These are phyloP conservation scores for Brachionus calyciflorus DNA, from an alignment of 1,140 invertebrate species.

Conservation along the genomic window DNA sequence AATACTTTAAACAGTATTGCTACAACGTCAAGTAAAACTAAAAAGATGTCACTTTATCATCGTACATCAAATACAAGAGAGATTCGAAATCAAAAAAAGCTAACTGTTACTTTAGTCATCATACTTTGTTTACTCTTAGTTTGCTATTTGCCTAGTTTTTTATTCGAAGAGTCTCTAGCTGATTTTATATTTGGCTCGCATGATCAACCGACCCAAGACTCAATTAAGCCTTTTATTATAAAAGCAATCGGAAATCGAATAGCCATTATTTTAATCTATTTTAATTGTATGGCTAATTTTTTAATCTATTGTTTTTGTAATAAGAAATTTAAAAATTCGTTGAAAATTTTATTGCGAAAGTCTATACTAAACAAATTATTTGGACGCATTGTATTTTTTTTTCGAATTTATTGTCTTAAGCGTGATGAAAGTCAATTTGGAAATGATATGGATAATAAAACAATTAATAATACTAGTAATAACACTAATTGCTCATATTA, in stretches of 20 bases:
- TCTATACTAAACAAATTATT: conserved; percentile 9
- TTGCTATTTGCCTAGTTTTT: conserved; percentile 44
- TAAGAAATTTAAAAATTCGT: conserved; percentile 44
- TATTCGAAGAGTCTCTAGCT: conserved; percentile 31
- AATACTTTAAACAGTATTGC: background rate
- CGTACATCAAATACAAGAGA: conserved; percentile 23
- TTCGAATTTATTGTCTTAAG: background rate
- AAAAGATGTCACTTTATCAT: background rate
- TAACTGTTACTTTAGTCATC: conserved; percentile 25
- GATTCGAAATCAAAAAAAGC: conserved; percentile 41
- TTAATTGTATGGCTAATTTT: conserved; percentile 46
- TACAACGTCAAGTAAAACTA: background rate
- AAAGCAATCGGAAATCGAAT: conserved; percentile 30
- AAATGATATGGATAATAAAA: background rate
- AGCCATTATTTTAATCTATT: conserved; percentile 28
- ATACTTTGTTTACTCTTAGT: conserved; percentile 30
- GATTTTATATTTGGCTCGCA: conserved; percentile 34
- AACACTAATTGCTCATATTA: background rate
- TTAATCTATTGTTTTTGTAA: conserved; percentile 46
- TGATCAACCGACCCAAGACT: background rate
- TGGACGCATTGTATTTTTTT: background rate
- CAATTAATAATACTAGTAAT: background rate
- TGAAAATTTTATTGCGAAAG: conserved; percentile 36
- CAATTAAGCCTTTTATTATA: conserved; percentile 27
- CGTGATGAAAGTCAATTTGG: background rate